A percentile compares a stretch with the other conserved stretches of the same genome.
Evolutionary conservation across 2,888 invertebrate species (phyloP).

Genomic region (Drosophila neonasuta): DNA sequence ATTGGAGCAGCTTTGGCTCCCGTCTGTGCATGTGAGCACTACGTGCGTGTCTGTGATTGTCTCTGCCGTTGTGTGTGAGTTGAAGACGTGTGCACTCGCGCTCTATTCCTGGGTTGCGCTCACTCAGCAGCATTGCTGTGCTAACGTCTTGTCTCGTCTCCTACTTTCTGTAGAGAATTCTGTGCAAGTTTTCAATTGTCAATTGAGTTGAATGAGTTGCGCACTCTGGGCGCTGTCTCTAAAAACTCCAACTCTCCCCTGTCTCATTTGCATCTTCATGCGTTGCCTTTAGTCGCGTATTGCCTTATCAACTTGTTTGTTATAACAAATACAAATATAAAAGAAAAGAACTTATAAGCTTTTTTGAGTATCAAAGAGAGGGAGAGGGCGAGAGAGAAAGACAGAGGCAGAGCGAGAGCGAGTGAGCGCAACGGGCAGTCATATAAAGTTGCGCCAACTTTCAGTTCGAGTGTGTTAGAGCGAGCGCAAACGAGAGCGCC

Average conservation of each 20-base stretch:
- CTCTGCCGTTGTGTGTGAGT: constrained; percentile 25
- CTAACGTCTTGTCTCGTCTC: constrained; percentile 43
- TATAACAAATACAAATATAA: constrained; percentile 13
- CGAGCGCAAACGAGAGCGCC: constrained; percentile 70
- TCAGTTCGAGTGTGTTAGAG: constrained; percentile 65
- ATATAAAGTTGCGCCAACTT: constrained; percentile 65
- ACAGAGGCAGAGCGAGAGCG: constrained; percentile 44
- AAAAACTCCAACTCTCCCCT: constrained; percentile 4
- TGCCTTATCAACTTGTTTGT: constrained; percentile 60
- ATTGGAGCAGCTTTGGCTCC: constrained; percentile 46
- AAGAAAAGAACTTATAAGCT: constrained; percentile 45
- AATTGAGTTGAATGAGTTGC: constrained; percentile 80
- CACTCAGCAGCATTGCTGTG: constrained; percentile 17
- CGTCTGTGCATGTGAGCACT: constrained; percentile 42
- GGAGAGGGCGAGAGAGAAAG: constrained; percentile 36
- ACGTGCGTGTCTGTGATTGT: constrained; percentile 18
- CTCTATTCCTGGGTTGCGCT: constrained; percentile 50
- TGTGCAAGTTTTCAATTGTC: constrained; percentile 73
- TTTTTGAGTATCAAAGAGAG: constrained; percentile 44
- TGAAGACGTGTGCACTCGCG: constrained; percentile 56
- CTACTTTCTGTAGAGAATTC: constrained; percentile 73
- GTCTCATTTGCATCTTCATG: neutral
- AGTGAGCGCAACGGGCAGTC: constrained; percentile 48
- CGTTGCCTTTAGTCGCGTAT: constrained; percentile 7
- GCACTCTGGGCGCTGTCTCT: constrained; percentile 58